These are phyloP conservation scores for Pithys albifrons DNA, from an alignment of 2,113 vertebrate genomes.

Conservation along the genomic window DNA sequence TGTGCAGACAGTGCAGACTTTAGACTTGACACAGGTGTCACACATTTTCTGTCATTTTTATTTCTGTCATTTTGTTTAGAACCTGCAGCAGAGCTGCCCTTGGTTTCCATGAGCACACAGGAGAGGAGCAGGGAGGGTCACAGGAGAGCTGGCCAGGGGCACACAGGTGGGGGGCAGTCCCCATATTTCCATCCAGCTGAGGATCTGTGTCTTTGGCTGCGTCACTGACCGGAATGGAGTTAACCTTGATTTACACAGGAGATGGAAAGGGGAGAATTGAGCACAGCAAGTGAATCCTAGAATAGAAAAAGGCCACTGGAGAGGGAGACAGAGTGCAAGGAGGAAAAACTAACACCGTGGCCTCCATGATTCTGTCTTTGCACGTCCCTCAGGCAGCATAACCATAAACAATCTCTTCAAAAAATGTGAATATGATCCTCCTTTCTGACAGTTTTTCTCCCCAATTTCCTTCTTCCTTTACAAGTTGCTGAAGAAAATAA, in stretches of 20 bases:
- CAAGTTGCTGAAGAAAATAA: slow-evolving; percentile 59
- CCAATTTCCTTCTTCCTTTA: slow-evolving; percentile 23
- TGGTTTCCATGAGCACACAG: accelerated
- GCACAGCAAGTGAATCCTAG: not conserved
- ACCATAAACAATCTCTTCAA: slow-evolving; percentile 45
- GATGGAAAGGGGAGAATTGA: not conserved
- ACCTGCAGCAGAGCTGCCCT: not conserved
- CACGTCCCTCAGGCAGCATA: slow-evolving; percentile 50
- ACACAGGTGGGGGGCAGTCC: not conserved
- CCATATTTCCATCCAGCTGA: not conserved
- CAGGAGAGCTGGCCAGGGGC: not conserved
- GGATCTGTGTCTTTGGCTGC: not conserved
- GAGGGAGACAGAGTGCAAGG: not conserved
- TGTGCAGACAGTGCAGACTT: not conserved
- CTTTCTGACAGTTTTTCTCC: slow-evolving; percentile 38
- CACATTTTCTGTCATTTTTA: not conserved
- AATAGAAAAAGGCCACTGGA: slow-evolving; percentile 16
- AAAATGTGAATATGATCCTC: slow-evolving; percentile 17
- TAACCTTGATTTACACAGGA: not conserved
- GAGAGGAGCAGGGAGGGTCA: not conserved
- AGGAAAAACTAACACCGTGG: not conserved
- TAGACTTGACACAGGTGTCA: not conserved
- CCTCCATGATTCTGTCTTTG: slow-evolving; percentile 11
- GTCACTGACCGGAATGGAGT: not conserved
- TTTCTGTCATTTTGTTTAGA: not conserved